Evolutionary conservation across 2,888 invertebrate genomes (phyloP).

Genomic region (Urechis unicinctus): DNA sequence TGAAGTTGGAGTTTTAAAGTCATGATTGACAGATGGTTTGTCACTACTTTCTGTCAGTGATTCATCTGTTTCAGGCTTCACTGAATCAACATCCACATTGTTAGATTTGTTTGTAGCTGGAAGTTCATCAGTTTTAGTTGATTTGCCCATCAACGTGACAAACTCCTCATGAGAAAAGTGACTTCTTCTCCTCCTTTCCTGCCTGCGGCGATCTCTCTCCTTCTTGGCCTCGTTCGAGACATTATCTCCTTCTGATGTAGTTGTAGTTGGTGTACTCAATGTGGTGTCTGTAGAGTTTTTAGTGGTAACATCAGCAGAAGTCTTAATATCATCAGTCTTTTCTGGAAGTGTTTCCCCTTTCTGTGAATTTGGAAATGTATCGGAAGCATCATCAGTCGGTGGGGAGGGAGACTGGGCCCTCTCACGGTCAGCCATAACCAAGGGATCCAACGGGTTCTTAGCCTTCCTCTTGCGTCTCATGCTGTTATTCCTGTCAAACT

Average conservation of each 20-base stretch:
- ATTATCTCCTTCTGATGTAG: not conserved
- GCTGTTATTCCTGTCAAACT: constrained; percentile 35
- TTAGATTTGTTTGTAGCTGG: no score
- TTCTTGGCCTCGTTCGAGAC: not conserved
- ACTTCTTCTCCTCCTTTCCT: constrained; percentile 3
- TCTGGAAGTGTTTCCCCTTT: no score
- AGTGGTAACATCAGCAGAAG: not conserved
- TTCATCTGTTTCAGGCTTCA: not conserved
- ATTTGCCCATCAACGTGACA: not conserved
- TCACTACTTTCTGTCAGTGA: no score
- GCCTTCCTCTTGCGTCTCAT: constrained; percentile 24
- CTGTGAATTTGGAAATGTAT: no score
- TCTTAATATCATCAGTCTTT: not conserved
- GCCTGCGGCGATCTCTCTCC: constrained; percentile 5
- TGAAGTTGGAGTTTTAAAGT: no score
- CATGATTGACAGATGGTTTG: not conserved
- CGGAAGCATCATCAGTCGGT: not conserved
- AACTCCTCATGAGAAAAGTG: no score
- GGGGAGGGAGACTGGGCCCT: constrained; percentile 28
- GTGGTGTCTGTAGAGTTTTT: not conserved
- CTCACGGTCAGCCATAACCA: constrained; percentile 30
- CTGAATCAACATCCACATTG: not conserved
- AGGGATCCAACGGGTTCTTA: constrained; percentile 16
- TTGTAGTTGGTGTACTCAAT: not conserved
- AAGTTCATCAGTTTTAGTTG: not conserved